These are phyloP conservation scores for Nematolebias whitei DNA, from an alignment of 2,113 vertebrate genomes.

Conservation along the genomic window DNA sequence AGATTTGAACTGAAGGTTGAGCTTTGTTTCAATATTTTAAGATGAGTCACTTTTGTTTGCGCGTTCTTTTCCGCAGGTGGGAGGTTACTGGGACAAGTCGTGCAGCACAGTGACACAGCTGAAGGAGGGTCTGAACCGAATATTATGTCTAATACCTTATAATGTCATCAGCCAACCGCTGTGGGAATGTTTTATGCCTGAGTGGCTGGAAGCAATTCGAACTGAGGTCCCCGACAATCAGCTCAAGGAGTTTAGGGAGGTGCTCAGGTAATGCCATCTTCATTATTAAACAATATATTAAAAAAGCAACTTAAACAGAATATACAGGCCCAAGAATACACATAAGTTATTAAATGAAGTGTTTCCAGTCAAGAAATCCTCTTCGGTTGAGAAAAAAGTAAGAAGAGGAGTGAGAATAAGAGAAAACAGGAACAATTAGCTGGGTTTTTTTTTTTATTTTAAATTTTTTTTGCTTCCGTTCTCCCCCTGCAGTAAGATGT, in stretches of 20 bases:
- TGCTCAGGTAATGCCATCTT: slow-evolving; percentile 86
- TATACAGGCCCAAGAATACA: not conserved
- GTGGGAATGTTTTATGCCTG: slow-evolving; percentile 99
- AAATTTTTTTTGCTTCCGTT: too few relatives aligned
- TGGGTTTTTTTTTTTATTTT: not conserved
- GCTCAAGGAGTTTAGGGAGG: slow-evolving; percentile 96
- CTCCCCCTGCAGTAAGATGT: slow-evolving; percentile 91
- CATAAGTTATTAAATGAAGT: not conserved
- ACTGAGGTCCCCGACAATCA: slow-evolving; percentile 95
- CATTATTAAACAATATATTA: not conserved
- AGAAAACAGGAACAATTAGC: not conserved
- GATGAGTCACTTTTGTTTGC: not conserved
- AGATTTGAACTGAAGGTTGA: not conserved
- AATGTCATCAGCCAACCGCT: slow-evolving; percentile 96
- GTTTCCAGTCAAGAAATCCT: not conserved
- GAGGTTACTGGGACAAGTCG: slow-evolving; percentile 98
- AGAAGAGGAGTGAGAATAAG: not conserved
- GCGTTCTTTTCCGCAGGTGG: slow-evolving; percentile 81
- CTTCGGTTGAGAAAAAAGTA: not conserved
- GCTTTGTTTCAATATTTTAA: not conserved
- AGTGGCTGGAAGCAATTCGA: slow-evolving; percentile 96
- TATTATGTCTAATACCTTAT: slow-evolving; percentile 97
- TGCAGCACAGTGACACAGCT: slow-evolving; percentile 95
- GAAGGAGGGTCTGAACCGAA: slow-evolving; percentile 96
- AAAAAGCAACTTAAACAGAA: not conserved